Base-by-base conservation (phyloP, 2,113 vertebrate genomes). In the Crotalus viridis region DNA sequence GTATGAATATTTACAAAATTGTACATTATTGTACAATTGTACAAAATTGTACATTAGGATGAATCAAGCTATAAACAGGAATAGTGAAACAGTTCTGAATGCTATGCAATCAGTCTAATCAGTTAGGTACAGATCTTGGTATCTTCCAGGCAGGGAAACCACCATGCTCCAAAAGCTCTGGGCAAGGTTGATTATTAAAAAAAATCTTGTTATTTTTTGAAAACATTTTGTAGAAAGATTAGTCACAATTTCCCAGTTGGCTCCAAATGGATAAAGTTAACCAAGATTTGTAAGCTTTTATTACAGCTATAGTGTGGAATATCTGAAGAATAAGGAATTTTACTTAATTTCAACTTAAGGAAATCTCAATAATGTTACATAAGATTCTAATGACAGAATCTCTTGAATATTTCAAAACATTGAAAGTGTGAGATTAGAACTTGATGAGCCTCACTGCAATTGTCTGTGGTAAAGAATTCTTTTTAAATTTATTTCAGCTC, bases 51-150 rank as follows among this genome's bases (percentile, higher is more conserved):
- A 12, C 21, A 56, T 51, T 21, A 92, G 21, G 88, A 15, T n/a
- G 0, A 0, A 10, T 48, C 0, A 0, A 0, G 24, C 13, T 33
- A 26, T 33, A 13, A 51, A 51, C 22, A 3, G 54, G 8, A 0
- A 86, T 1, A 28, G 13, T 54, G 26, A 55, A 46, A 6, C 2
- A 17, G 89, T 61, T n/a, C 89, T 88, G 0, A 0, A 89, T 81
- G 74, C 33, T 81, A 43, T 9, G 7, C 33, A 33, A 21, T 39
- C 6, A n/a, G 12, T 69, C 4, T 69, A 69, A 69, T 15, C 12
- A 13, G 28, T 69, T n/a, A 81, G 74, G 21, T 2, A 19, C 74
- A 43, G 74, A 81, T 81, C 33, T 81, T 28, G 13, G 86, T 52
- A 87, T 28, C 26, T 87, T 52, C 26, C 24, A 15, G 46, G 24